Evolutionary conservation across 2,113 vertebrate genomes (phyloP).

Genomic region (Amia ocellicauda): DNA sequence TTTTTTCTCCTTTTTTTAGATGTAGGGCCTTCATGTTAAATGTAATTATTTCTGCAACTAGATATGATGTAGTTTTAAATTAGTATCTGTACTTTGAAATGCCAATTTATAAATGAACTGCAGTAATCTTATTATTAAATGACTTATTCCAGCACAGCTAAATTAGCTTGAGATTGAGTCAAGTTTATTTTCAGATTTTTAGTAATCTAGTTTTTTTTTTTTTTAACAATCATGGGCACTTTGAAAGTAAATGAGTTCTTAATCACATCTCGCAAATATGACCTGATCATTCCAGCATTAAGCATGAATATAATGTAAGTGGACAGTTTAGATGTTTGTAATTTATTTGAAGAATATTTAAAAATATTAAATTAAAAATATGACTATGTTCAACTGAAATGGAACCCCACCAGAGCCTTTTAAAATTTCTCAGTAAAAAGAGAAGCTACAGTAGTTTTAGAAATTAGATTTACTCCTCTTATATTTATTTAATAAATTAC

Average conservation of each 20-base stretch:
- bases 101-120: conserved; percentile 39
- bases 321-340: conserved; percentile 68
- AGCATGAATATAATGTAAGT: conserved; percentile 65
- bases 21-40: conserved; percentile 24
- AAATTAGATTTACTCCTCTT: no score
- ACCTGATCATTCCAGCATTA: conserved; percentile 46
- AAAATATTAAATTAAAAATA: no score
- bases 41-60: conserved; percentile 23
- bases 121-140: conserved; percentile 46
- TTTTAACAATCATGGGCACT: conserved; percentile 69
- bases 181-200: conserved; percentile 40
- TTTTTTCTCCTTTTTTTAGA: conserved; percentile 18
- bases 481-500: no score
- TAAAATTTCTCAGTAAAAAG: no score
- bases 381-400: no score
- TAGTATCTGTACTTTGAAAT: conserved; percentile 27
- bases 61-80: conserved; percentile 23
- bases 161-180: conserved; percentile 24
- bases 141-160: conserved; percentile 45
- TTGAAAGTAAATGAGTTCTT: conserved; percentile 68
- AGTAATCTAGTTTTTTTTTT: conserved; percentile 64
- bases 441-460: no score
- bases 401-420: no score
- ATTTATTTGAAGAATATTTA: no score
- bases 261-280: conserved; percentile 62